Evolutionary conservation across 2,113 vertebrate species (phyloP).

Genomic region (Nicator chloris): DNA sequence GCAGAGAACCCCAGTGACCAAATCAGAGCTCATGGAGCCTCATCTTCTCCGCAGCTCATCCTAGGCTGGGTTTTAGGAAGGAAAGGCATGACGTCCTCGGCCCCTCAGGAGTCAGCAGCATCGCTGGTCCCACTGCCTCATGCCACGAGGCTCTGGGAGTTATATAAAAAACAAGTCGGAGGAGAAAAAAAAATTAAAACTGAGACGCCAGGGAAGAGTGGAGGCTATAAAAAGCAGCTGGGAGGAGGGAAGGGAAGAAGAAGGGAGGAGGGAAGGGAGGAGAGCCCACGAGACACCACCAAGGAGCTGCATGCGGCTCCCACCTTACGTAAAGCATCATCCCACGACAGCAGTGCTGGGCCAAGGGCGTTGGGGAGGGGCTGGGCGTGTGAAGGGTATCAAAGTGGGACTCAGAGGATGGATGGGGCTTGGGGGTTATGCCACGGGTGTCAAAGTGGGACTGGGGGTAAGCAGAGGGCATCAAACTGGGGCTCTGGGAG

Average conservation of each 20-base stretch:
- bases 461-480: background rate
- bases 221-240: slow-evolving; percentile 34
- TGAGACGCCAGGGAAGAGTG: background rate
- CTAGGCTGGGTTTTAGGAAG: background rate
- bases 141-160: background rate
- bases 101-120: background rate
- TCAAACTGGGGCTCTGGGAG: background rate
- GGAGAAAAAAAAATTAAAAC: background rate
- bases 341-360: background rate
- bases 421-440: background rate
- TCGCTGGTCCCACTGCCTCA: background rate
- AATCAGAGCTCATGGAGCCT: background rate
- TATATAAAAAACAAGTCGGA: slow-evolving; percentile 34
- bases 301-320: background rate
- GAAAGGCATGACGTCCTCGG: fast-evolving
- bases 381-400: background rate
- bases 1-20: fast-evolving
- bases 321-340: slow-evolving; percentile 22
- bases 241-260: background rate
- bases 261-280: slow-evolving; percentile 31
- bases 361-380: background rate
- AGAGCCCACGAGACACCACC: background rate
- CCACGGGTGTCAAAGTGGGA: background rate
- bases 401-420: background rate
- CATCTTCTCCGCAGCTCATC: fast-evolving